Evolutionary conservation across 2,797 vertebrate species (phyloP), one percentile per base, ranked within the genome.

Genomic region (Sebastes minor): DNA sequence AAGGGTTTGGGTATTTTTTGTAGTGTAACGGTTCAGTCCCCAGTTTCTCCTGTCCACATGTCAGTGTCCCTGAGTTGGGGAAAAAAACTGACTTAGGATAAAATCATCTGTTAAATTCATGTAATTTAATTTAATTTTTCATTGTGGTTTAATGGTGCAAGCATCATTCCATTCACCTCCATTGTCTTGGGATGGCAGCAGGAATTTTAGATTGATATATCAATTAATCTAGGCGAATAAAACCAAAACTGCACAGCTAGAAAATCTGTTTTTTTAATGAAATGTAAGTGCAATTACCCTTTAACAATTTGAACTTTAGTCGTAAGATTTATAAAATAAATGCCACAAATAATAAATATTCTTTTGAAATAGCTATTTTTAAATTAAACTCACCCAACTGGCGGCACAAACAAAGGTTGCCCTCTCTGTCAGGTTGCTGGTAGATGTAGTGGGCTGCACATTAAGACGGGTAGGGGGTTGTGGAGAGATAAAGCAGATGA

Each of bases 401-500:
- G 38, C 8, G 11, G 59, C 30, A 35, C 62, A 69, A 82, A 82
- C 82, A 71, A 80, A 89, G 83, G 71, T 25, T 73, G 85, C 87
- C 79, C 82, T 85, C 80, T 62, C 53, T 49, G 75, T 87, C 9
- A 81, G 74, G 79, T 63, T 71, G 63, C 33, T 13, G 65, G 42
- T 27, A 60, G 76, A 78, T 75, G 63, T 35, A 75, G 56, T 70
- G 65, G 73, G 78, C 81, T 61, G 82, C 86, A 57, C 78, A 76
- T 86, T 84, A 83, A 46, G 76, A 66, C 27, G 55, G 30, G 55
- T 46, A 46, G 28, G 59, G 33, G 63, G 77, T 22, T 59, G 71
- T 16, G 32, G 32, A 30, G 72, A 79, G 91, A 92, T 92, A 84
- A 89, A 68, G 53, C 42, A 90, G 87, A 93, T 93, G 92, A 89